Evolutionary conservation across 2,113 vertebrate species (phyloP).

Genomic region (Platycercus adscitus): DNA sequence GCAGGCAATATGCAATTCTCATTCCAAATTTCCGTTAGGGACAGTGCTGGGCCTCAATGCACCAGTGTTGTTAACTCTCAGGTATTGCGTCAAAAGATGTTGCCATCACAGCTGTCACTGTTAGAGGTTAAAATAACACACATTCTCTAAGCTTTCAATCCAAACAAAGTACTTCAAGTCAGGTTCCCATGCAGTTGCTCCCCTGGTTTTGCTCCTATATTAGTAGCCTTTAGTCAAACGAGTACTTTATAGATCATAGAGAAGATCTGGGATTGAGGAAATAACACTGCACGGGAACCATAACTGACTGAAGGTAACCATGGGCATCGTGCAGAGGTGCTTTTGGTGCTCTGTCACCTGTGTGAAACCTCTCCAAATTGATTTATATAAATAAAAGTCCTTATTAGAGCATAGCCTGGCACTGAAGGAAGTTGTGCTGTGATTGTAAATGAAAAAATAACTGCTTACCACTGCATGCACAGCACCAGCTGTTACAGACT

Average conservation of each 20-base stretch:
- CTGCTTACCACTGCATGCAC: not conserved
- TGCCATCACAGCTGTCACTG: not conserved
- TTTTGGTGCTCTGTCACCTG: not conserved
- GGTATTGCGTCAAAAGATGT: not conserved
- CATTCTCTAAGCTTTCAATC: not conserved
- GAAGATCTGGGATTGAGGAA: not conserved
- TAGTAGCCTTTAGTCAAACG: not conserved
- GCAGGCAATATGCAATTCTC: not conserved
- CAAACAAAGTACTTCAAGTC: not conserved
- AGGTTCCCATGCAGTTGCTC: not conserved
- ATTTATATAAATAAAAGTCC: not conserved
- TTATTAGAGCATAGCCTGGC: not conserved
- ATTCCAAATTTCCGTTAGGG: not conserved
- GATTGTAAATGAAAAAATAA: not conserved
- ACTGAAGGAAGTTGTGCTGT: not conserved
- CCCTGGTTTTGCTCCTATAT: not conserved
- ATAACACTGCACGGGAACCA: not conserved
- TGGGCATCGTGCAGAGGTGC: not conserved
- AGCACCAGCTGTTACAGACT: accelerated
- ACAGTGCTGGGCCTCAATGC: not conserved
- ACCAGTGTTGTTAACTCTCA: accelerated
- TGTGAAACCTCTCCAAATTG: not conserved
- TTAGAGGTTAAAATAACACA: not conserved
- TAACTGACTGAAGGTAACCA: not conserved
- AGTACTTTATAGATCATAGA: not conserved